Base-by-base conservation (phyloP, 2,888 invertebrate species). In the Sinelater perroti region DNA sequence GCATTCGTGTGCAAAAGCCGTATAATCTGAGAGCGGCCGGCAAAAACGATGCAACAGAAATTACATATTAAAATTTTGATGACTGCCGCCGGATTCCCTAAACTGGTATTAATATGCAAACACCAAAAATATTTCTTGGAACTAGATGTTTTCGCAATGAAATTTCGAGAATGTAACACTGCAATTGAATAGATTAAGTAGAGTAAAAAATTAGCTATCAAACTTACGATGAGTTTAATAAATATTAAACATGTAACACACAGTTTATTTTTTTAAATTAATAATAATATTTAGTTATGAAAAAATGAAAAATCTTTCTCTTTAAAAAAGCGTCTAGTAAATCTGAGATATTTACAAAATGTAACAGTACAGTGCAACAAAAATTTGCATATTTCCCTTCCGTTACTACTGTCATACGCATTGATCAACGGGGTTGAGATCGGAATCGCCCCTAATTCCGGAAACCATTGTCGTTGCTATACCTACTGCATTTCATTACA, bases 361-460 rank as follows among this genome's bases (percentile, higher is more conserved):
- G 33, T 33, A 20, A 28, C 20, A 13, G 13, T 47, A 21, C 21
- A 21, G 10, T 18, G 16, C 7, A 17, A 8, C 6, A 21, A 21
- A 38, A 38, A 38, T 38, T 38, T 38, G 14, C 38, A 38, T 38
- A 11, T 11, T 38, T 16, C 38, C 17, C 38, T 7, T 45, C 53
- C 49, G 53, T 54, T 58, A 58, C 50, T 50, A 54, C 59, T 54
- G 59, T 54, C 59, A 59, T 59, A 53, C 36, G 59, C 59, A 59
- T 44, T 44, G 44, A 44, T 44, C 21, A 44, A 21, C 44, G 44
- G 44, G 45, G 36, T 50, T 49, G 45, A 50, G 54, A 59, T 54
- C 42, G 54, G 42, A 54, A 59, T 59, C 59, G 33, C 53, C 59
- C 58, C 54, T 58, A 33, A 35, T 14, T 54, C 44, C 38, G 35